Base-by-base conservation (phyloP, 1,140 invertebrate genomes). In the Manduca sexta region DNA sequence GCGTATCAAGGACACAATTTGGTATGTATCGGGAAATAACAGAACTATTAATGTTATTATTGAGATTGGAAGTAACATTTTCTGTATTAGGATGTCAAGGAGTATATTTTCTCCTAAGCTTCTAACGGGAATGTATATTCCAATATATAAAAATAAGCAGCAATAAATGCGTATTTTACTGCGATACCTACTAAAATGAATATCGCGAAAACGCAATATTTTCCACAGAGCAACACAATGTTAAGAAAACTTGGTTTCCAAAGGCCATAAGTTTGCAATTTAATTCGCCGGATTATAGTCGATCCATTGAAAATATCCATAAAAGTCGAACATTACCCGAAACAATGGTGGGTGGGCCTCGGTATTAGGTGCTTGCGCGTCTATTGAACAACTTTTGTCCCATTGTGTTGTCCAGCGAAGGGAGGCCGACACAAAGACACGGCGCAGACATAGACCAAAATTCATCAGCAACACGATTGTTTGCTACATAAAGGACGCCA, bases 251-350 rank as follows among this genome's bases (percentile, higher is more conserved):
- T 41, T 33, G 52, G 54, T 55, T 59, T 54, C 26, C 15, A 44
- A 50, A 47, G 44, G 49, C 48, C 52, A 61, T 52, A 64, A 54
- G 52, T 60, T 76, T 64, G 63, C 66, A 75, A 79, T 76, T 80
- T 70, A 60, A 70, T 81, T 74, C 73, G 49, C 58, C 69, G 70
- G 77, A 81, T 84, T 81, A 84, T 76, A 74, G 68, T 34, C 69
- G 71, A 80, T 80, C 77, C 76, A 84, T 82, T 81, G 74, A 82
- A 82, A 84, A 81, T 81, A 83, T 84, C 78, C 77, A 84, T 84
- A 84, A 84, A 84, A 84, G 78, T 84, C 76, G 78, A 84, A 82
- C 81, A 82, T 84, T 79, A 78, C 64, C 73, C 78, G 69, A 84
- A 84, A 84, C 76, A 82, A 82, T 68, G 73, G 73, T 61, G 70